Evolutionary conservation across 64 coral and sea anemone species (phyloP), one percentile per base, ranked within the genome.

Genomic region (Montipora efflorescens): DNA sequence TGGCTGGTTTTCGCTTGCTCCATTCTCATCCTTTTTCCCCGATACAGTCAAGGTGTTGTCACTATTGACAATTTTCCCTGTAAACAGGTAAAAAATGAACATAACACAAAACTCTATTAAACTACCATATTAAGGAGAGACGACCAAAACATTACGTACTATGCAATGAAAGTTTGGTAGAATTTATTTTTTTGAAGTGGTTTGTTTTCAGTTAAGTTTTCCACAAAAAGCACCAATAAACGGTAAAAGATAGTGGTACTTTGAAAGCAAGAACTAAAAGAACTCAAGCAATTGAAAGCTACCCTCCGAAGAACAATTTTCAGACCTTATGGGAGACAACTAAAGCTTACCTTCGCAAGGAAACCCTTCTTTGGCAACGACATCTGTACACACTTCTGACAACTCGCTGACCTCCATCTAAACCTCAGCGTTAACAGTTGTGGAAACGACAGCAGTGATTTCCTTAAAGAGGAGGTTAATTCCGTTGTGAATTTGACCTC

Each of bases 331-430:
- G 28, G 28, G 28, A 1, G 3, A 13, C 4, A 50, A 28, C 45
- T 61, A 43, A 82, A 48, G n/a, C 62, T 19, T 71, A 86, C 82
- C 82, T 69, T 52, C 7, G 71, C 64, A 5, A 49, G 44, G 71
- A 19, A 23, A 86, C 43, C 19, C 46, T 48, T 86, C 82, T 49
- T 86, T 86, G 48, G 66, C 71, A 86, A 86, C 64, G 82, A 49
- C 82, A 86, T 72, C 9, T 3, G 52, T 36, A 23, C 19, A 59
- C 47, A 46, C 61, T 69, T 59, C 47, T 86, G 82, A 86, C 82
- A 86, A 86, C 44, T 72, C 82, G 66, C 15, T 66, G 68, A 86
- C 62, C 64, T 86, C 82, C 82, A 86, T 86, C 46, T 86, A 48
- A 36, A 86, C 72, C 82, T 86, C 62, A 86, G 62, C 66, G 59